Percentiles rank a stretch among this genome's conserved stretches.
Evolutionary conservation across 2,797 vertebrate genomes (phyloP).

Genomic region (Acanthiza pusilla): DNA sequence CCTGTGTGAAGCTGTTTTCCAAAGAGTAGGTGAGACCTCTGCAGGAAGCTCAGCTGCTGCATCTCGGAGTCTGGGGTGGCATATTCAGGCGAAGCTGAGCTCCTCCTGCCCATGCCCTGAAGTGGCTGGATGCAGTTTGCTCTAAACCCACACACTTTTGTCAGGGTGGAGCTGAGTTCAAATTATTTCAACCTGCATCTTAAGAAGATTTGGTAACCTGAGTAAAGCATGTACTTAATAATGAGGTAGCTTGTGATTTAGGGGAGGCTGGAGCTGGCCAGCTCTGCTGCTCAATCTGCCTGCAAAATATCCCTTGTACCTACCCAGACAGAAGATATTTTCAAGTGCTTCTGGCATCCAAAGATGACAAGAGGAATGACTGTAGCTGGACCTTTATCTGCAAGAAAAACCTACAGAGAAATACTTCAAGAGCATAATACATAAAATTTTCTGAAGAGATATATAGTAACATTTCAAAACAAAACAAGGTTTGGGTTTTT

Average conservation of each 20-base stretch:
- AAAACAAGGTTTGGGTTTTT: background rate
- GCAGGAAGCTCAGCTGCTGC: background rate
- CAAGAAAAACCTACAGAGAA: background rate
- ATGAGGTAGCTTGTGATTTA: background rate
- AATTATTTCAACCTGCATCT: background rate
- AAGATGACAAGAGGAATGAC: background rate
- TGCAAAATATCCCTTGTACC: background rate
- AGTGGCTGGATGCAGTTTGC: background rate
- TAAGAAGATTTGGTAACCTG: background rate
- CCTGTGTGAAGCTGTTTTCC: background rate
- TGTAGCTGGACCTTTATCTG: background rate
- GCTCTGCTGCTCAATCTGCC: background rate
- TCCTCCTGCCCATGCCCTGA: accelerated
- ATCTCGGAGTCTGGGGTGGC: background rate
- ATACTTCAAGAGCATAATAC: background rate
- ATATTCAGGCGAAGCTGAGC: background rate
- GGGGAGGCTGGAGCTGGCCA: background rate
- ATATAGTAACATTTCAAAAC: background rate
- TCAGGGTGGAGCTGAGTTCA: background rate
- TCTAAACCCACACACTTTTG: background rate
- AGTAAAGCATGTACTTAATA: background rate
- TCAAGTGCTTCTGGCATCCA: background rate
- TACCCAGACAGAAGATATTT: background rate
- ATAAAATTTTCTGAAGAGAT: background rate
- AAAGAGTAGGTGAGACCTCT: background rate